Base-by-base conservation (phyloP, 1,140 invertebrate species). In the Microplitis demolitor region DNA sequence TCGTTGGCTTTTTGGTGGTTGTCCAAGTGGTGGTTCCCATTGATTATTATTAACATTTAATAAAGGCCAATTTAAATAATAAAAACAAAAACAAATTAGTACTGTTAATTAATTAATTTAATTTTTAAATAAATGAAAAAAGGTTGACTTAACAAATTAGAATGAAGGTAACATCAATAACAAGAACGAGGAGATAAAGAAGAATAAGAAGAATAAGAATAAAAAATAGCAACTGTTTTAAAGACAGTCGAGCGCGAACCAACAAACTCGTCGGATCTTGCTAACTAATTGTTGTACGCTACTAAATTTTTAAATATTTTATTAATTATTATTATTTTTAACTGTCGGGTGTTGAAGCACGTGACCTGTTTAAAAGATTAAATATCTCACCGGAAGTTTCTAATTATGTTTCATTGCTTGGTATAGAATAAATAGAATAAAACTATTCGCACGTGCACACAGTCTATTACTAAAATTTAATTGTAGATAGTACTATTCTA, bases 1-100 rank as follows among this genome's bases (percentile, higher is more conserved):
- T 33, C 77, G 78, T 11, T 81, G 80, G 80, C 45, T 79, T 16
- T 80, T 80, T 24, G 72, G 78, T 5, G 78, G 77, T 63, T 81
- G 79, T 37, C 76, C 78, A 14, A 72, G 35, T 3, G 67, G 71
- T 3, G 67, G 71, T 3, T 34, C 54, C 69, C 4, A 60, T 39
- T 3, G 5, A 45, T 45, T 45, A 11, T 50, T 45, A 9, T 45
- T 6, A 45, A 11, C 5, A 45, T 45, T 45, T 45, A 11, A 24
- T 24, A 24, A 24, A 24, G 24, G 2, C 24, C 24, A 24, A 24
- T n/a, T n/a, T n/a, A n/a, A n/a, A n/a, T n/a, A 39, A 39, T 39
- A 39, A 39, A 39, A 39, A 8, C 11, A 37, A 39, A 39, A 3
- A 1, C 5, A 9, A 45, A 45, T 45, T 45, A 45, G 6, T 45